phyloP scores from a whole-genome alignment of 1,140 invertebrate species.

The Drosophila teissieri region DNA sequence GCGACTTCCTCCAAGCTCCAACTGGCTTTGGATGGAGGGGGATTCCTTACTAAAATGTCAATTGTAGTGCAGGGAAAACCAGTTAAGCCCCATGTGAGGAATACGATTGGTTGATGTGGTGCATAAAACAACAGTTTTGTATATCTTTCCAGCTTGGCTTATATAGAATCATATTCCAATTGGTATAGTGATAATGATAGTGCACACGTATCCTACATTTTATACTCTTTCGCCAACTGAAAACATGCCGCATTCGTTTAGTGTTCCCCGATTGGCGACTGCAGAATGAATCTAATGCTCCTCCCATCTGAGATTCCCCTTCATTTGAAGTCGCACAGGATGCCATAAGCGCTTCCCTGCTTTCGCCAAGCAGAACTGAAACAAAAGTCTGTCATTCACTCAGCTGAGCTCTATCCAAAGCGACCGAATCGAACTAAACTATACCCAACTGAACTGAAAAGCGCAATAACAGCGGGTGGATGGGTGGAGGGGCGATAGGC shows the following conservation, averaged over 20 bases:
- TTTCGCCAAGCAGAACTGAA: constrained; percentile 1
- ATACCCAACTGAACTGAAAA: constrained; percentile 14
- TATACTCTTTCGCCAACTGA: too few relatives aligned
- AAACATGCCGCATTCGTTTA: background rate
- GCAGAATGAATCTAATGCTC: background rate
- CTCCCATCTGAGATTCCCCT: constrained; percentile 1
- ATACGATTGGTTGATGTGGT: too few relatives aligned
- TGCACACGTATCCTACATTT: too few relatives aligned
- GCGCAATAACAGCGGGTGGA: constrained; percentile 19
- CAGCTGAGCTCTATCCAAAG: constrained; percentile 17
- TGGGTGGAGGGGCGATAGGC: background rate
- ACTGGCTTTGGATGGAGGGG: background rate
- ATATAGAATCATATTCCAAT: too few relatives aligned
- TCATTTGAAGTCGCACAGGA: background rate
- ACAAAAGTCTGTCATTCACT: constrained; percentile 24
- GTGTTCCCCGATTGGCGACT: background rate
- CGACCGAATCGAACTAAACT: background rate
- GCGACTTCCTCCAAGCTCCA: background rate
- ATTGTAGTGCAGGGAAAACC: background rate
- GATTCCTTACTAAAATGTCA: constrained; percentile 2
- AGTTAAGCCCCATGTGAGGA: too few relatives aligned
- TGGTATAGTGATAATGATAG: too few relatives aligned
- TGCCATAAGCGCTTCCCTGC: constrained; percentile 17
- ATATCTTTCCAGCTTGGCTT: too few relatives aligned
- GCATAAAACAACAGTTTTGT: too few relatives aligned